Percentiles rank a stretch among this genome's conserved stretches.
Conservation (phyloP, 2,888 invertebrate genomes). For the Leucophenga montana region DNA sequence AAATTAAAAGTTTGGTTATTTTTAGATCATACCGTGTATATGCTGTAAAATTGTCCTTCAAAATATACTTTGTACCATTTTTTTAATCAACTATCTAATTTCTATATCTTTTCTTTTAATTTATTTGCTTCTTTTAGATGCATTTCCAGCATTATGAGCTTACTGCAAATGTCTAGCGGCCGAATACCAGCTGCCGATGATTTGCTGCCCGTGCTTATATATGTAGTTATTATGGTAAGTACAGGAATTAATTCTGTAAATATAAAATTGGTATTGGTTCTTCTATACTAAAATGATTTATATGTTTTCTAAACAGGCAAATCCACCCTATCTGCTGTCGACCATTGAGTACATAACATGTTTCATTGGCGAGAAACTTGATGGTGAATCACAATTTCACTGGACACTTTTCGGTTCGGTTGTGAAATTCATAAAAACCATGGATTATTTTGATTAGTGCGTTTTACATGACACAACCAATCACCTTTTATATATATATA, state of each 20-base stretch:
- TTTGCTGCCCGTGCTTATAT: conserved; percentile 95
- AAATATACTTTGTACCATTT: no score
- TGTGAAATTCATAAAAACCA: conserved; percentile 97
- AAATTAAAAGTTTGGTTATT: no score
- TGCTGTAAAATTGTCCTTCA: no score
- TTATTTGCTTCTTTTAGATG: conserved; percentile 75
- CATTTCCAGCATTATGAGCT: conserved; percentile 93
- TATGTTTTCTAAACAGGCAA: conserved; percentile 78
- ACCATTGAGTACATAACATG: conserved; percentile 97
- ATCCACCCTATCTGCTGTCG: conserved; percentile 93
- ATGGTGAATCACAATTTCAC: conserved; percentile 96
- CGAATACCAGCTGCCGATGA: conserved; percentile 93
- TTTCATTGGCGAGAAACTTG: conserved; percentile 86
- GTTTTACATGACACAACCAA: no score
- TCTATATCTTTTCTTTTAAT: neutral
- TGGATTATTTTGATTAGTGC: conserved; percentile 75
- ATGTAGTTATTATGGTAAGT: conserved; percentile 91
- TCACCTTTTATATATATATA: no score
- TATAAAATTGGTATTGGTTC: neutral
- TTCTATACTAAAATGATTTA: neutral
- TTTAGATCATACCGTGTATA: no score
- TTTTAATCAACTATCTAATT: neutral
- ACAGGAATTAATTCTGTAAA: neutral
- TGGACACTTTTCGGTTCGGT: conserved; percentile 99
- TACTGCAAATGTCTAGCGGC: conserved; percentile 88